Evolutionary conservation across 2,113 vertebrate genomes (phyloP).

Genomic region (Leucosticte australis): DNA sequence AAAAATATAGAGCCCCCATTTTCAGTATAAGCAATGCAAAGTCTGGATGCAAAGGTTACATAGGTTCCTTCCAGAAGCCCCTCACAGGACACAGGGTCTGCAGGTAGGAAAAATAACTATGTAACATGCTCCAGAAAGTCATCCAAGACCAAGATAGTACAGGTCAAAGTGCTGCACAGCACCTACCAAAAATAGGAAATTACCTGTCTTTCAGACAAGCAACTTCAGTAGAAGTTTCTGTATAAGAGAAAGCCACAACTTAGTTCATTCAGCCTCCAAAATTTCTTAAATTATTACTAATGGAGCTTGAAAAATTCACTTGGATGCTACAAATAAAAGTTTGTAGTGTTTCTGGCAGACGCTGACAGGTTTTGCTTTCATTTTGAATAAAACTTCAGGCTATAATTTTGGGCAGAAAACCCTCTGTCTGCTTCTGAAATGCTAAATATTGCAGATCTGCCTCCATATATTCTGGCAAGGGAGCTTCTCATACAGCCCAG

Average conservation of each 20-base stretch:
- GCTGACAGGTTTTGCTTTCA: not conserved
- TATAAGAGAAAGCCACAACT: not conserved
- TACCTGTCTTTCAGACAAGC: not conserved
- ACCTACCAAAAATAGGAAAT: not conserved
- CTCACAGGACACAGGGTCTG: not conserved
- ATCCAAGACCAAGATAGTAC: accelerated
- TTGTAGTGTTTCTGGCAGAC: not conserved
- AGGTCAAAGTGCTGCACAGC: not conserved
- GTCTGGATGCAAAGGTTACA: not conserved
- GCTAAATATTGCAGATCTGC: not conserved
- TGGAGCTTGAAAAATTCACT: not conserved
- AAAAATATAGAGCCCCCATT: not conserved
- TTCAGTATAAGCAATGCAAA: not conserved
- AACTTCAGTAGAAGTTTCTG: not conserved
- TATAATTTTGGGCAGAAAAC: not conserved
- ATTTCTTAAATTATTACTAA: not conserved
- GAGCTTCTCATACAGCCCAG: not conserved
- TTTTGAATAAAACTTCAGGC: not conserved
- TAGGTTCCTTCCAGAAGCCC: not conserved
- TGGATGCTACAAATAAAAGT: not conserved
- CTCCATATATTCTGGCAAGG: not conserved
- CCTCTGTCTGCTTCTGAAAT: not conserved
- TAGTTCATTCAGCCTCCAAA: not conserved
- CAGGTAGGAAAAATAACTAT: not conserved
- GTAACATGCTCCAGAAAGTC: not conserved